Conservation (phyloP, 1,140 invertebrate genomes). For the Achatina immaculata region DNA sequence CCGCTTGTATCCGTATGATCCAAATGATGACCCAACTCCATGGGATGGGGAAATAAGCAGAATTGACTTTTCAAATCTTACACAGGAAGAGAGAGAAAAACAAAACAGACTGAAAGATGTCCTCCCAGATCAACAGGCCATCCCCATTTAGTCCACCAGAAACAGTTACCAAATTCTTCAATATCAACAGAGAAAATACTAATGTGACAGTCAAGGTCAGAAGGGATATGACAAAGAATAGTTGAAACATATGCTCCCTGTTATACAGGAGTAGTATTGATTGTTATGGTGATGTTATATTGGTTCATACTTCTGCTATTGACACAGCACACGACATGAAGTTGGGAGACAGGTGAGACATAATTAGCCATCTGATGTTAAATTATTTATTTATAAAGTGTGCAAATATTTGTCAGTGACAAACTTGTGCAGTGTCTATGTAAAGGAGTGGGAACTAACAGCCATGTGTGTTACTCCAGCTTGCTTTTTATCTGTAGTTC, state of each 20-base stretch:
- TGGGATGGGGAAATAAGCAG: background rate
- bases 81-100: background rate
- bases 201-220: background rate
- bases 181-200: background rate
- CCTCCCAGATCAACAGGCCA: background rate
- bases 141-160: background rate
- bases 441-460: too few species aligned
- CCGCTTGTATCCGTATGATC: background rate
- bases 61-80: background rate
- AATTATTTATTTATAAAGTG: too few species aligned
- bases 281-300: background rate
- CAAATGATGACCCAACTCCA: background rate
- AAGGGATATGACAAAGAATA: background rate
- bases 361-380: too few species aligned
- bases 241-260: background rate
- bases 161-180: background rate
- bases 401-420: too few species aligned
- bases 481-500: too few species aligned
- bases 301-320: background rate
- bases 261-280: background rate
- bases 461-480: too few species aligned
- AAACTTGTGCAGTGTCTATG: too few species aligned
- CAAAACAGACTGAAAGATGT: constrained; percentile 1
- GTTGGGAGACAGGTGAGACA: too few species aligned
- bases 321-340: background rate